phyloP scores from a whole-genome alignment of 2,113 vertebrate genomes.

The Hemibagrus wyckioides region DNA sequence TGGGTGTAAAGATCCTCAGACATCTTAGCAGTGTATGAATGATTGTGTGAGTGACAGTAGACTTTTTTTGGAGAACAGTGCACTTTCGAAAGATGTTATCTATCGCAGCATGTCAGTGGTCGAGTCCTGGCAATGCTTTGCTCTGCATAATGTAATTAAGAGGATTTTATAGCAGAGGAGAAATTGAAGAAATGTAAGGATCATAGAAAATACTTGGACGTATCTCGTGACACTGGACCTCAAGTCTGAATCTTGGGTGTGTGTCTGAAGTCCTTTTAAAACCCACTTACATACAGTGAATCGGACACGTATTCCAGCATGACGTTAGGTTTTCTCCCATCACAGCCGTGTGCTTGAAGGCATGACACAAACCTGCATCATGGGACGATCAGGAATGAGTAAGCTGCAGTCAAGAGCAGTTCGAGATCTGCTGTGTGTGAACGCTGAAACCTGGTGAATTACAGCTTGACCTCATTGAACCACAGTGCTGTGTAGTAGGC shows the following conservation, averaged over 20 bases:
- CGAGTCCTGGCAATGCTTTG: not conserved
- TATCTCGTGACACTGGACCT: not conserved
- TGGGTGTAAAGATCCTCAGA: not conserved
- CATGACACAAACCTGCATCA: not conserved
- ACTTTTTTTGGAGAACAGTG: not conserved
- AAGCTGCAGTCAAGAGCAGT: not conserved
- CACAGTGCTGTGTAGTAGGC: not conserved
- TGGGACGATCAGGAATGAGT: not conserved
- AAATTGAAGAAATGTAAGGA: too few species aligned
- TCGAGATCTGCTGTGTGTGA: too few species aligned
- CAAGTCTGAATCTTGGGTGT: not conserved
- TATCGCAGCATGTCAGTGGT: not conserved
- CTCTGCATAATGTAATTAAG: not conserved
- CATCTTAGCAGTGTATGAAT: not conserved
- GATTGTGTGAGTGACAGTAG: not conserved
- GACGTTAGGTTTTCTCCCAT: not conserved
- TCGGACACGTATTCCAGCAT: not conserved
- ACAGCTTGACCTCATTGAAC: not conserved
- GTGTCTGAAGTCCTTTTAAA: not conserved
- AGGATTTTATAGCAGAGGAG: not conserved
- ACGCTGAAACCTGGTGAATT: not conserved
- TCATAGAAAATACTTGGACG: too few species aligned
- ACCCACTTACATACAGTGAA: not conserved
- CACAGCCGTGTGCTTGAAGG: not conserved
- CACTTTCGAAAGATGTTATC: not conserved